Base-by-base conservation (phyloP, 2,797 vertebrate genomes). In the Loris lydekkerianus region DNA sequence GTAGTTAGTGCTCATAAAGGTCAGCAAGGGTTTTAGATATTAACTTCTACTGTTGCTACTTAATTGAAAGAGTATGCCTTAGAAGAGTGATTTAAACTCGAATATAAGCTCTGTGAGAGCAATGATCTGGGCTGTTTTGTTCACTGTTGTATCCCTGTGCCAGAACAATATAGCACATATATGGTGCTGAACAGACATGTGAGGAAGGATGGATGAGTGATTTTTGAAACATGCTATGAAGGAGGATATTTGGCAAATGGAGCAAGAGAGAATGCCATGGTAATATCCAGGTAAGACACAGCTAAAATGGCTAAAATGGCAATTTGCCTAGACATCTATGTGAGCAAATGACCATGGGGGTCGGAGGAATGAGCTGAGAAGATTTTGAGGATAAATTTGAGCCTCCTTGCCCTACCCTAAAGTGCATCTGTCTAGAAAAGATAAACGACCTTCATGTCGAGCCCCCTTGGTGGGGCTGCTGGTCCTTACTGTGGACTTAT, bases 61-160 rank as follows among this genome's bases (percentile, higher is more conserved):
- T 90, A 40, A 46, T 37, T 90, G 56, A 37, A 90, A 40, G 31
- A 58, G 37, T 14, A 3, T 56, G 31, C 46, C 73, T 85, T 43
- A 82, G 69, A 86, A 46, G 61, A 73, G 27, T 80, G n/a, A 86
- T 34, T 90, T 86, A 93, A 76, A 18, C 15, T 27, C 65, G 81
- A 90, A 83, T 76, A 40, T 49, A 56, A 65, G 29, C 34, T 75
- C 34, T 21, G 5, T 0, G 3, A 49, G 8, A 49, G 46, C 70
- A 78, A 73, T 25, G 15, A 78, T 34, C 78, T 40, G 31, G 31
- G 7, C n/a, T 63, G 5, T 80, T 72, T 65, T 23, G 23, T 69
- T 91, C 46, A 1, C 43, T 60, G 3, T 43, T 40, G 23, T 31
- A 67, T 61, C 58, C 46, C 17, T 29, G 20, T 37, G 58, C 21